Evolutionary conservation across 1,140 invertebrate species (phyloP), one percentile per base, ranked within the genome.

Genomic region (Sitobion miscanthi): DNA sequence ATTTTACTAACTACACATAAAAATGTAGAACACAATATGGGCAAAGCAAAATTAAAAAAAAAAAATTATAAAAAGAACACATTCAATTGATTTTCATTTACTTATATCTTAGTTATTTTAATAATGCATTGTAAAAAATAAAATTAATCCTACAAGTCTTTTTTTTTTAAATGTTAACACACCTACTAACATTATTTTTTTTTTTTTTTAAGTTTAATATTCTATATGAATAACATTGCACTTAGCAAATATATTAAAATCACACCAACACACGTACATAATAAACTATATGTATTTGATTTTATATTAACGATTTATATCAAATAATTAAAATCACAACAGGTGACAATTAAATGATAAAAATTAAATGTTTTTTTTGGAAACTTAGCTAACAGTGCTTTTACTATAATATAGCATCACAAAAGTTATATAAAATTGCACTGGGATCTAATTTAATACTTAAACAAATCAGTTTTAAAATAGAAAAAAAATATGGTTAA

Each of bases 371-470:
- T 85, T 82, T 6, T 69, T 89, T 92, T 93, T 93, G 91, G 82
- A 83, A 93, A 93, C 49, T 86, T 86, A 93, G 35, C 49, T 86
- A 86, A 7, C 82, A 57, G 82, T 93, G 91, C 91, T 57, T 86
- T 49, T 92, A 89, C 47, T 85, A 85, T 82, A 49, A 91, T 82
- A 82, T 57, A 85, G 82, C 49, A 93, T 93, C 91, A 93, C 82
- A 83, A 93, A 93, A 86, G 82, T 93, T 93, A 54, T 93, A 57
- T 42, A 85, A 93, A 86, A 93, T 93, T 93, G 91, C 91, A 93
- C 91, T 93, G 82, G 91, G 42, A 93, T 93, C 49, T 38, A 93
- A 93, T 86, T 54, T 86, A 93, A 93, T 86, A 93, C 21, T 42
- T 93, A 38, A 93, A 93, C 38, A 93, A 6, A 93, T 86, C 21